phyloP scores from a whole-genome alignment of 2,113 vertebrate species.

The Tenebrosternarchus preto region DNA sequence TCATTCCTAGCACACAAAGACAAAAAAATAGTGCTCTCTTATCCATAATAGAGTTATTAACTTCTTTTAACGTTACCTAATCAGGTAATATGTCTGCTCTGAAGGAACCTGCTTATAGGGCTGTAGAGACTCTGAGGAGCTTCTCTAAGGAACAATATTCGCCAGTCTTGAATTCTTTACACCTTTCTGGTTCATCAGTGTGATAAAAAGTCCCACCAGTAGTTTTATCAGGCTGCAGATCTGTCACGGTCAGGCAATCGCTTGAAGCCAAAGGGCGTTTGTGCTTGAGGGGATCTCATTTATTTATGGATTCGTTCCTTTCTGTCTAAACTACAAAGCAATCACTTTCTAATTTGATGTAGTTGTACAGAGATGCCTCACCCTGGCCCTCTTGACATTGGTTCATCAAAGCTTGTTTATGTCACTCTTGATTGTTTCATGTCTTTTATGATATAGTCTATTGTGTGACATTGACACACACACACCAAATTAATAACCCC shows the following conservation, averaged over 20 bases:
- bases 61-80: slow-evolving; percentile 57
- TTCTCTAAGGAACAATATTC: slow-evolving; percentile 55
- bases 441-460: no score
- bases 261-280: slow-evolving; percentile 54
- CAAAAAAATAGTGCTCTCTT: slow-evolving; percentile 29
- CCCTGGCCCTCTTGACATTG: slow-evolving; percentile 34
- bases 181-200: slow-evolving; percentile 36
- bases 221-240: slow-evolving; percentile 54
- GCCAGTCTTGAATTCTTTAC: slow-evolving; percentile 48
- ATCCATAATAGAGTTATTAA: slow-evolving; percentile 56
- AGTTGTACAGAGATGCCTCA: slow-evolving; percentile 49
- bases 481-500: background rate
- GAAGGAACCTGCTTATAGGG: slow-evolving; percentile 42
- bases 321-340: slow-evolving; percentile 74
- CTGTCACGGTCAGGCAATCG: slow-evolving; percentile 55
- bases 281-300: slow-evolving; percentile 61
- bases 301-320: slow-evolving; percentile 76
- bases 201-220: slow-evolving; percentile 33
- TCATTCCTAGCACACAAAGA: slow-evolving; percentile 13
- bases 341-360: slow-evolving; percentile 64
- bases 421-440: no score
- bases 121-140: background rate
- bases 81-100: slow-evolving; percentile 57
- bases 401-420: no score
- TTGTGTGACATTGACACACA: background rate